phyloP scores from a whole-genome alignment of 2,888 invertebrate genomes.

The Chorisops tibialis region DNA sequence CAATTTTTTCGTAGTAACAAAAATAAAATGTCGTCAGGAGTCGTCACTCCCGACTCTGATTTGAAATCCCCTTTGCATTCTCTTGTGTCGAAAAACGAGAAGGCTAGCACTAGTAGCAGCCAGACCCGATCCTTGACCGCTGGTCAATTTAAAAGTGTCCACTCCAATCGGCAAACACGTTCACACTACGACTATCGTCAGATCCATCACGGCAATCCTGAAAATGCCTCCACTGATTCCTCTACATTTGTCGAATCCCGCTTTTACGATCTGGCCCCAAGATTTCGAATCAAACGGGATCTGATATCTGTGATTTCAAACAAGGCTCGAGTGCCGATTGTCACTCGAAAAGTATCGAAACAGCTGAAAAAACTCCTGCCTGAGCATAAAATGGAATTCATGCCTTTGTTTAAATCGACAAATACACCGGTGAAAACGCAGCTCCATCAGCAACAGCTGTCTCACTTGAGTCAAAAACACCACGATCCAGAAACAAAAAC shows the following conservation, averaged over 20 bases:
- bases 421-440: neutral
- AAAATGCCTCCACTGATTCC: neutral
- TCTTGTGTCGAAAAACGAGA: neutral
- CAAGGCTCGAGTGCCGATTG: neutral
- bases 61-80: neutral
- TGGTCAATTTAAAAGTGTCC: no score
- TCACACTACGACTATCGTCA: neutral
- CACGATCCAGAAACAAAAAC: neutral
- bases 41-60: neutral
- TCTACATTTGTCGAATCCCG: neutral
- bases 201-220: neutral
- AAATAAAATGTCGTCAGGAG: neutral
- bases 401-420: neutral
- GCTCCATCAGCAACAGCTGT: neutral
- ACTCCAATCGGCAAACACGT: neutral
- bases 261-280: neutral
- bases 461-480: no score
- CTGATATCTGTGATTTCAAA: neutral
- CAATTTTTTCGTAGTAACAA: neutral
- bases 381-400: neutral
- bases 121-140: neutral
- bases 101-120: neutral
- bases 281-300: constrained; percentile 7
- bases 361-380: neutral
- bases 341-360: neutral